A percentile compares a stretch with the other conserved stretches of the same genome.
Evolutionary conservation across 1,140 invertebrate genomes (phyloP).

Genomic region (Vanessa tameamea): DNA sequence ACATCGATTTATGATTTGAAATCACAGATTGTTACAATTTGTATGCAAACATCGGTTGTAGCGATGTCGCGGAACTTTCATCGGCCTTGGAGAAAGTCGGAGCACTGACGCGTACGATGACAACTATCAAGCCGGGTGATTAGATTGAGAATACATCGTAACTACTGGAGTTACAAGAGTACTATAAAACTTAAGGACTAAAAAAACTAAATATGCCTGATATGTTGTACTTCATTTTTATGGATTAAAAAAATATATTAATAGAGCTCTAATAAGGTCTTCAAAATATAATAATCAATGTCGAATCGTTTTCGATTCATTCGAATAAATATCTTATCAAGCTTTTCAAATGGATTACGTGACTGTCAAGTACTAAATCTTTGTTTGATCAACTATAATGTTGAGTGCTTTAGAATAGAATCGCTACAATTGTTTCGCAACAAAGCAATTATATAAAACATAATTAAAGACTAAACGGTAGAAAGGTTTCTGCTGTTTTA

Average conservation of each 20-base stretch:
- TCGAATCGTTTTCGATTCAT: too few species aligned
- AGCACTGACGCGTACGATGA: slow-evolving; percentile 51
- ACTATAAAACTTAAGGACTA: too few species aligned
- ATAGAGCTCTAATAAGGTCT: too few species aligned
- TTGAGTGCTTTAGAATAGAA: background rate
- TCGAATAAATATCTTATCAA: background rate
- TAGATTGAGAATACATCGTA: slow-evolving; percentile 35
- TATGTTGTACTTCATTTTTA: too few species aligned
- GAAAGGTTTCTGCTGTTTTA: background rate
- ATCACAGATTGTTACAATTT: slow-evolving; percentile 46
- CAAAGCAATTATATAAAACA: slow-evolving; percentile 10
- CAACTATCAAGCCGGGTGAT: slow-evolving; percentile 47
- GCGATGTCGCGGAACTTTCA: slow-evolving; percentile 56
- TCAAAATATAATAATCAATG: too few species aligned
- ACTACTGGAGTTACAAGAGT: background rate
- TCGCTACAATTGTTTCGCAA: background rate
- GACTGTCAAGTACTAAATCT: background rate
- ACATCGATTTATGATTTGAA: slow-evolving; percentile 32
- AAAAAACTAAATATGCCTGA: too few species aligned
- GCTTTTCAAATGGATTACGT: background rate
- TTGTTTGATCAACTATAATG: background rate
- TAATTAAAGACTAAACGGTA: slow-evolving; percentile 8
- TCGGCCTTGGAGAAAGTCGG: slow-evolving; percentile 69
- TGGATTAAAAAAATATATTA: too few species aligned
- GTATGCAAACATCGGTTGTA: slow-evolving; percentile 54